Conservation (phyloP, 1,140 invertebrate species). For the Meloidogyne exigua region DNA sequence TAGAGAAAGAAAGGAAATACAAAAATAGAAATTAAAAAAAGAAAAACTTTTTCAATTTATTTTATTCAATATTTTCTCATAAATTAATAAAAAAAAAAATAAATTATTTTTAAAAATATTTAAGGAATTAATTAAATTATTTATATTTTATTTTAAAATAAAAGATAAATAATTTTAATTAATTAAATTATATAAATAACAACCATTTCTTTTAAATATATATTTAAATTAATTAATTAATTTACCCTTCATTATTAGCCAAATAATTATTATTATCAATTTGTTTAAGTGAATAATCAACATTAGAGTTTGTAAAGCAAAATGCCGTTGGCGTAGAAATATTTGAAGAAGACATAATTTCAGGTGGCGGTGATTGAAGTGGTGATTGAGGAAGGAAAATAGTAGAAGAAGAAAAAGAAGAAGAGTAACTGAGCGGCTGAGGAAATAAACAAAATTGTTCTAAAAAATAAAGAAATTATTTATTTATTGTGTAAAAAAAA, state of each 20-base stretch:
- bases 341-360: constrained; percentile 5
- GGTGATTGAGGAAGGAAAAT: not conserved
- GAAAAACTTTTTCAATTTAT: too few relatives aligned
- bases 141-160: too few relatives aligned
- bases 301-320: not conserved
- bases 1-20: too few relatives aligned
- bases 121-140: not conserved
- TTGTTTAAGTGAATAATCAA: too few relatives aligned
- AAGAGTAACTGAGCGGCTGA: not conserved
- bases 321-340: not conserved
- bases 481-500: too few relatives aligned
- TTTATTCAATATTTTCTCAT: too few relatives aligned
- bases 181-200: too few relatives aligned
- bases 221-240: too few relatives aligned
- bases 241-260: not conserved
- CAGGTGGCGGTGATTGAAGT: not conserved
- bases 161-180: too few relatives aligned
- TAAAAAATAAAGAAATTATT: not conserved
- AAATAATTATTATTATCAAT: not conserved
- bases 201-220: too few relatives aligned
- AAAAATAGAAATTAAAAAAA: too few relatives aligned
- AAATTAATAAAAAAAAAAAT: not conserved
- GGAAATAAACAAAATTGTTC: not conserved
- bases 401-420: not conserved
- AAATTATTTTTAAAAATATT: too few relatives aligned